phyloP scores from a whole-genome alignment of 2,888 invertebrate species.

The Poecilus cupreus region DNA sequence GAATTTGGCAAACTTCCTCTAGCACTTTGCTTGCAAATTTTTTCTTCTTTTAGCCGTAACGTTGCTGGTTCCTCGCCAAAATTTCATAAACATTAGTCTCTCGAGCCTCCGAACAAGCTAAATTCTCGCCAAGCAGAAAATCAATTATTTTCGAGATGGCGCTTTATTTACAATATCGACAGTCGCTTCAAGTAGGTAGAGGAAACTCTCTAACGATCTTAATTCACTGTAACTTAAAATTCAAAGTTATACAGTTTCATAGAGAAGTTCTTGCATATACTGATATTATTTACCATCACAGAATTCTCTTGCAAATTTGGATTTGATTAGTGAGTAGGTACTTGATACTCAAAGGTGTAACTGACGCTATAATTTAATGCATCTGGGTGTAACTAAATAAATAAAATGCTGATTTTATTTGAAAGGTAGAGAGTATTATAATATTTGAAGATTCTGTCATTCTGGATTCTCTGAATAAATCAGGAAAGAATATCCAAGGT shows the following conservation, averaged over 20 bases:
- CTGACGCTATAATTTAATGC: too few relatives aligned
- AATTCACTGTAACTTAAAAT: background rate
- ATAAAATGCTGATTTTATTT: too few relatives aligned
- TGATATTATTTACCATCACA: background rate
- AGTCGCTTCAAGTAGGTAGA: background rate
- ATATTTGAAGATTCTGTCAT: too few relatives aligned
- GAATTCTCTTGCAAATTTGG: too few relatives aligned
- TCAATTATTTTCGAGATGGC: conserved; percentile 27
- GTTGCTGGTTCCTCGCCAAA: conserved; percentile 8
- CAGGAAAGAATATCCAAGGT: too few relatives aligned
- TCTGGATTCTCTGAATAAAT: too few relatives aligned
- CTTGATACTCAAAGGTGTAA: too few relatives aligned
- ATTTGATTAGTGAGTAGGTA: too few relatives aligned
- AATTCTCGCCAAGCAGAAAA: conserved; percentile 27
- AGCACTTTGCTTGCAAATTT: conserved; percentile 27
- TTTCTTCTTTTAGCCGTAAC: conserved; percentile 1
- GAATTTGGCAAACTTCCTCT: conserved; percentile 28
- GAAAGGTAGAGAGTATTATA: too few relatives aligned
- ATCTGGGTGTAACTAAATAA: too few relatives aligned
- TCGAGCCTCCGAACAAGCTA: background rate
- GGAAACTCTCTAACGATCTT: background rate
- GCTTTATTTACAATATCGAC: conserved; percentile 3
- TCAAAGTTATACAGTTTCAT: background rate
- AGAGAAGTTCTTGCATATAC: background rate
- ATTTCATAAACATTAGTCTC: conserved; percentile 37